A percentile compares a stretch with the other conserved stretches of the same genome.
Conservation (phyloP, 2,888 invertebrate genomes). For the Acronicta aceris region DNA sequence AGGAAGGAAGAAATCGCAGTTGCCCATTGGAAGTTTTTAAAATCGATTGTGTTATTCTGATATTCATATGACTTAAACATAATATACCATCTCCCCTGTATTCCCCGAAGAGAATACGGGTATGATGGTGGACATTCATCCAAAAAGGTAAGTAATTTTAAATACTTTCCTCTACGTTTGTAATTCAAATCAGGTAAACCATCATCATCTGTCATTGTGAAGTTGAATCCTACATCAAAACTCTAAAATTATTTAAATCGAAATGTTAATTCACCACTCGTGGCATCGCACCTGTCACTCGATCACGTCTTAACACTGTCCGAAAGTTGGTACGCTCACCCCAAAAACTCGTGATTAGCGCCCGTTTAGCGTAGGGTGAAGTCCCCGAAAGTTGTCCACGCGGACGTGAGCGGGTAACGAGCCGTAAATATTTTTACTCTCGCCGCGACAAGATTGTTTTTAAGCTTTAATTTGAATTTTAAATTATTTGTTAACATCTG, state of each 20-base stretch:
- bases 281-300: constrained; percentile 60
- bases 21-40: too few species aligned
- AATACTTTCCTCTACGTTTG: too few species aligned
- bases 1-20: too few species aligned
- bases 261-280: constrained; percentile 58
- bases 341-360: constrained; percentile 63
- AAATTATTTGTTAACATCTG: constrained; percentile 47
- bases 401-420: constrained; percentile 66
- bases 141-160: too few species aligned
- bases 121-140: too few species aligned
- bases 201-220: background rate
- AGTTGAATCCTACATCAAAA: constrained; percentile 24
- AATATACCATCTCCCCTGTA: too few species aligned
- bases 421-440: constrained; percentile 65
- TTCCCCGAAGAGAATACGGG: too few species aligned
- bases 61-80: too few species aligned
- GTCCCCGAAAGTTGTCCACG: constrained; percentile 62
- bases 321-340: constrained; percentile 61
- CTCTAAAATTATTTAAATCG: constrained; percentile 61
- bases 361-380: constrained; percentile 44
- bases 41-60: too few species aligned
- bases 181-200: too few species aligned
- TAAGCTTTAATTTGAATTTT: constrained; percentile 55
- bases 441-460: constrained; percentile 60
- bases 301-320: constrained; percentile 65